These are phyloP conservation scores for Zhengitettix transpicula DNA, from an alignment of 2,888 invertebrate genomes.

Conservation along the genomic window DNA sequence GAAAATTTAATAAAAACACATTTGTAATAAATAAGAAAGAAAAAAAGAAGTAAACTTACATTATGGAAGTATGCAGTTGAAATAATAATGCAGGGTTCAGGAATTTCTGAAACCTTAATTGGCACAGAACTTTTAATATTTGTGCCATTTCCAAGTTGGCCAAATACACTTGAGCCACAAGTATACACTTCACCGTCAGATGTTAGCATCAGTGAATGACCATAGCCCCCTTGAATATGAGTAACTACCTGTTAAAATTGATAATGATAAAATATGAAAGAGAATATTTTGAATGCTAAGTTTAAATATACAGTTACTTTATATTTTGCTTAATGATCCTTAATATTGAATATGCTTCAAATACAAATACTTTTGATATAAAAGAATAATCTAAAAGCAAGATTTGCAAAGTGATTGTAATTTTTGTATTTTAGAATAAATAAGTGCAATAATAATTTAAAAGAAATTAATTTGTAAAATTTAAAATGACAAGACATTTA, in stretches of 20 bases:
- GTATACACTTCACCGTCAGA: conserved; percentile 50
- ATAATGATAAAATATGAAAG: background rate
- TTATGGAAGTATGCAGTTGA: conserved; percentile 61
- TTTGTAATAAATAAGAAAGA: background rate
- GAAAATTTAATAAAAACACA: background rate
- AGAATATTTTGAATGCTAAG: too few relatives aligned
- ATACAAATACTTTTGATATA: too few relatives aligned
- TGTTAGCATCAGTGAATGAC: conserved; percentile 52
- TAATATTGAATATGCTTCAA: too few relatives aligned
- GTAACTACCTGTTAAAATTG: conserved; percentile 20
- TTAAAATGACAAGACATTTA: too few relatives aligned
- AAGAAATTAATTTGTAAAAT: too few relatives aligned
- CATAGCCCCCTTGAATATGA: conserved; percentile 46
- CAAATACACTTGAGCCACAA: conserved; percentile 58
- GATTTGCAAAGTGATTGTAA: too few relatives aligned
- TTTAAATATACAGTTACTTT: too few relatives aligned
- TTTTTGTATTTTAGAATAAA: too few relatives aligned
- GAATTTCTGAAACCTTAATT: conserved; percentile 32
- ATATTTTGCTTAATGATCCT: too few relatives aligned
- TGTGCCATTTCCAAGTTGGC: conserved; percentile 49
- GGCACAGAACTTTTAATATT: conserved; percentile 41
- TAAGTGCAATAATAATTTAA: too few relatives aligned
- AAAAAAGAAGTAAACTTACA: conserved; percentile 31
- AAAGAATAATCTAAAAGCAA: too few relatives aligned
- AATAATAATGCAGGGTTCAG: conserved; percentile 33